Base-by-base conservation (phyloP, 2,113 vertebrate species). In the Castor canadensis region DNA sequence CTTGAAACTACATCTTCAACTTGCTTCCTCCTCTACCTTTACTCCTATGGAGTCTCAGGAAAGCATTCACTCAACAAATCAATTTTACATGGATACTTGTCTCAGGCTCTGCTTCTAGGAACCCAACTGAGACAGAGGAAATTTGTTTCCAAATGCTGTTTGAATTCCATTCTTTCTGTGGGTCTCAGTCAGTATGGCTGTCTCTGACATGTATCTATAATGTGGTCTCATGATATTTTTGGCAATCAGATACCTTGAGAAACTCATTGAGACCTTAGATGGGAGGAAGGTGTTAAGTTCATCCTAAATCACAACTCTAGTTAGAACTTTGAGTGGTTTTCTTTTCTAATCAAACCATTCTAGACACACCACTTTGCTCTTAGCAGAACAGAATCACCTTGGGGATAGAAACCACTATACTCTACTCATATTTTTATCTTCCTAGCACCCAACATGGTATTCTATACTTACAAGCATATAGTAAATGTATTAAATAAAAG, bases 91-190 rank as follows among this genome's bases (percentile, higher is more conserved):
- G 49, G 54, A 54, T 72, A 45, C n/a, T n/a, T n/a, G n/a, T n/a
- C n/a, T n/a, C n/a, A n/a, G n/a, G n/a, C n/a, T n/a, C n/a, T n/a
- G n/a, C 62, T 87, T 95, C 76, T 54, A 43, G 73, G 66, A 95
- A 93, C 19, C 35, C 20, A 43, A 20, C 58, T 24, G 30, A 80
- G 52, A 87, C 54, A 86, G 13, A 47, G 26, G 22, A 88, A 45
- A 64, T 77, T 66, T 20, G 32, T 87, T 95, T 84, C 54, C 94
- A 91, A 76, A 91, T 94, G 40, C 43, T 17, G 76, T 58, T 66
- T 49, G 45, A 92, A 90, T 90, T 95, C 67, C 35, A 40, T 52
- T 93, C 32, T 88, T 96, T 60, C 71, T 69, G 67, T 92, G n/a
- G 28, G 43, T 54, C 58, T 88, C 26, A 64, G 54, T 43, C 47